Base-by-base conservation (phyloP, 1,140 invertebrate genomes). In the Drosophila pseudoobscura region DNA sequence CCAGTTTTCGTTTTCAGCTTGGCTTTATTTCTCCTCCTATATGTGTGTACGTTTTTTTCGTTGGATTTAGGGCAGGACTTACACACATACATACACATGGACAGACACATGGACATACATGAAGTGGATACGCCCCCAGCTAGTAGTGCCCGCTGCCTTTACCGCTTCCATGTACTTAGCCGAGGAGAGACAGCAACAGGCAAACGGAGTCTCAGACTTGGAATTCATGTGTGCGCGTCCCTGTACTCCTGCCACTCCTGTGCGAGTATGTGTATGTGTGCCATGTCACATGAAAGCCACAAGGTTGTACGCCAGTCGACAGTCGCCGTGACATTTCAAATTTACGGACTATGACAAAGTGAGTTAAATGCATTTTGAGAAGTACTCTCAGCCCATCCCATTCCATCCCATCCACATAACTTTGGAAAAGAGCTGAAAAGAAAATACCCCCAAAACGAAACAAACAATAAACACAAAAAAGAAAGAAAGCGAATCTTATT, bases 281-380 rank as follows among this genome's bases (percentile, higher is more conserved):
- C 47, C 75, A 51, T 76, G 80, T 85, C 78, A 74, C 59, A 63
- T 70, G 68, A 80, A 80, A 84, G 80, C 73, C 82, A 87, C 80
- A 84, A 80, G 80, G 73, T 84, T 85, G 80, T 84, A 59, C 55
- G 76, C 78, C 56, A 69, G 73, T 82, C 74, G 78, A 85, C 83
- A 83, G 77, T 74, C 68, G 73, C 82, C 78, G 80, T 84, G 80
- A 84, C 80, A 84, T 84, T 87, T 84, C 82, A 84, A 87, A 84
- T 84, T 84, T 87, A 84, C 80, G 63, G 82, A 72, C 80, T 87
- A 84, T 84, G 82, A 84, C 82, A 84, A 84, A 84, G 82, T 84
- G 80, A 84, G 80, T 85, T 84, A 84, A 84, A 87, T 77, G 82
- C 82, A 80, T 77, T 87, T 87, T 84, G 77, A 87, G 71, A 64